A percentile compares a stretch with the other conserved stretches of the same genome.
Conservation (phyloP, 2,888 invertebrate species). For the Aleiodes alternator region DNA sequence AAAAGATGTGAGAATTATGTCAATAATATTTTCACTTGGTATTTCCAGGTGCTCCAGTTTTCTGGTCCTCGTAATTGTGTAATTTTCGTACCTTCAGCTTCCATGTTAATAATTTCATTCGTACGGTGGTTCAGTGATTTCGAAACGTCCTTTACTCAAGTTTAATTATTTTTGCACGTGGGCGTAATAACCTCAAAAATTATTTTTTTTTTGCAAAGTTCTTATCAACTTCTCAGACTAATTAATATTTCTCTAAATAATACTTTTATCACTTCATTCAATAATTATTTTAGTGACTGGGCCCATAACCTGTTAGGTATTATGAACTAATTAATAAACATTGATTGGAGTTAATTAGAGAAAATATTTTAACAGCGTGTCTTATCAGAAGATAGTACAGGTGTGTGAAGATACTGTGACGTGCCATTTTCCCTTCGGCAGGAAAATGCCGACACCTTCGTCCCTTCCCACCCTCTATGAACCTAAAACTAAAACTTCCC, state of each 20-base stretch:
- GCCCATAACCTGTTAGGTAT: not conserved
- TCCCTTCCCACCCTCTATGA: too few relatives aligned
- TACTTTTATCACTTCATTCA: not conserved
- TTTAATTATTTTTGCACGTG: not conserved
- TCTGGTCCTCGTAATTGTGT: not conserved
- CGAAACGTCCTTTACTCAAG: too few relatives aligned
- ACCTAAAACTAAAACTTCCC: too few relatives aligned
- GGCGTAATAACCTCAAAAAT: conserved; percentile 1
- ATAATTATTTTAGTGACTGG: not conserved
- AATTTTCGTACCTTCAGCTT: not conserved
- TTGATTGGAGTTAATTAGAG: too few relatives aligned
- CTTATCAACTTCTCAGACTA: not conserved
- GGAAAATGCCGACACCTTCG: too few relatives aligned
- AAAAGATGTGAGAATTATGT: too few relatives aligned
- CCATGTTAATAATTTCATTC: not conserved
- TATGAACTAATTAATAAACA: too few relatives aligned
- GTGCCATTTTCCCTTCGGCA: too few relatives aligned
- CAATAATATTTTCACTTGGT: not conserved
- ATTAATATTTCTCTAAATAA: conserved; percentile 1
- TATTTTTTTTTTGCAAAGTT: not conserved
- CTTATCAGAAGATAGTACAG: too few relatives aligned
- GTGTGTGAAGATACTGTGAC: too few relatives aligned
- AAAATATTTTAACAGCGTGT: too few relatives aligned
- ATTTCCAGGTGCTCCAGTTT: conserved; percentile 2
- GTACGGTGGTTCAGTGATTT: too few relatives aligned